phyloP scores from a whole-genome alignment of 2,888 invertebrate genomes.

The Frankliniella intonsa region DNA sequence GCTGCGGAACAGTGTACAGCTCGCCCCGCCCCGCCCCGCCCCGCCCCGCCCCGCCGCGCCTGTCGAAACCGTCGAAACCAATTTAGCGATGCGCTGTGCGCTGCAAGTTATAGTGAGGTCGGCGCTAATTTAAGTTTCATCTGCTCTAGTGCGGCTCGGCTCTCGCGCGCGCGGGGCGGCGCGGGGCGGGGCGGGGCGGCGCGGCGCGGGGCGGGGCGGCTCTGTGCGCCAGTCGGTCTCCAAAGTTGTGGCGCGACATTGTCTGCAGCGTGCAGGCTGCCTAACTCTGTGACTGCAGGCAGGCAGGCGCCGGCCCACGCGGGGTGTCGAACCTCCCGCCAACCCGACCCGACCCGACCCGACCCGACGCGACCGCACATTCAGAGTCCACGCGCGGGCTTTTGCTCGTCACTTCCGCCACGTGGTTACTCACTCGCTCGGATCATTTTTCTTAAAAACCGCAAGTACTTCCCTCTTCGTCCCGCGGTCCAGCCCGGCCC shows the following conservation, averaged over 20 bases:
- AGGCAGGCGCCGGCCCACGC: too few relatives aligned
- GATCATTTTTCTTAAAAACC: too few relatives aligned
- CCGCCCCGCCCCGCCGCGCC: neutral
- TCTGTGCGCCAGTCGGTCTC: neutral
- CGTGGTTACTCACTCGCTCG: too few relatives aligned
- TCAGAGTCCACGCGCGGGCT: too few relatives aligned
- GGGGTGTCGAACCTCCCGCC: too few relatives aligned
- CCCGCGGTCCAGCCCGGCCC: too few relatives aligned
- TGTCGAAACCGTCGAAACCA: neutral
- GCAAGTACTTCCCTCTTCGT: too few relatives aligned
- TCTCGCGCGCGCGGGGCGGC: neutral
- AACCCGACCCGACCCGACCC: too few relatives aligned
- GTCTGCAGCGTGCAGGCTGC: neutral
- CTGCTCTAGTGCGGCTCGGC: neutral
- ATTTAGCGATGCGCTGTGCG: neutral
- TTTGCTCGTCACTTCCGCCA: too few relatives aligned
- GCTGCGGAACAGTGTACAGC: neutral
- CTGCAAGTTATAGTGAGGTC: constrained; percentile 26
- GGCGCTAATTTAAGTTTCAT: constrained; percentile 17
- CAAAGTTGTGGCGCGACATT: constrained; percentile 14
- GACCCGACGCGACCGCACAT: too few relatives aligned
- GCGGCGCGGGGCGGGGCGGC: too few relatives aligned
- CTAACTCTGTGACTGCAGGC: neutral
- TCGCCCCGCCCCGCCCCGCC: neutral
- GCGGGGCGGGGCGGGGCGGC: neutral